These are phyloP conservation scores for Caligus rogercresseyi DNA, from an alignment of 1,140 invertebrate genomes.

Conservation along the genomic window DNA sequence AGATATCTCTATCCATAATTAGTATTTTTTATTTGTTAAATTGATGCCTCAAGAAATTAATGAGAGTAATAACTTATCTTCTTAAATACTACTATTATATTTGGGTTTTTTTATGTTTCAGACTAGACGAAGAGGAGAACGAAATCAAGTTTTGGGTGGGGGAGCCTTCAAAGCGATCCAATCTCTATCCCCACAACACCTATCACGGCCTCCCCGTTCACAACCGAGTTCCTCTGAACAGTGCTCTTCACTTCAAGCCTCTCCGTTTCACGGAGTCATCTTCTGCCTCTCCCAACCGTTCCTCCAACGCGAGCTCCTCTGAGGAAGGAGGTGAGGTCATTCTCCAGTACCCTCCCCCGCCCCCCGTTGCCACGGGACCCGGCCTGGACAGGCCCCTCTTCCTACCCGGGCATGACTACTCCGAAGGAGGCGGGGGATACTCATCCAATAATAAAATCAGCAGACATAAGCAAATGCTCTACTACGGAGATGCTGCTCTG, in stretches of 20 bases:
- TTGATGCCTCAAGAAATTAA: too few species aligned
- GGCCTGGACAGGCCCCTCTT: slow-evolving; percentile 12
- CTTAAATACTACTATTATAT: too few species aligned
- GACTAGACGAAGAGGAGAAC: slow-evolving; percentile 27
- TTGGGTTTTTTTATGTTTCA: too few species aligned
- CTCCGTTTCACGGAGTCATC: slow-evolving; percentile 51
- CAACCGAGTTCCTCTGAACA: slow-evolving; percentile 45
- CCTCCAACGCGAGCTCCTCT: slow-evolving; percentile 19
- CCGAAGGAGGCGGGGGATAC: background rate
- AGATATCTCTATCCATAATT: too few species aligned
- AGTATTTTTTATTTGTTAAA: too few species aligned
- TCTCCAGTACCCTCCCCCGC: slow-evolving; percentile 7
- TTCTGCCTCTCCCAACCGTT: slow-evolving; percentile 29
- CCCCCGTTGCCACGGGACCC: slow-evolving; percentile 12
- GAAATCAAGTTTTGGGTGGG: slow-evolving; percentile 29
- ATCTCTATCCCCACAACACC: slow-evolving; percentile 57
- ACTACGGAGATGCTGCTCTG: background rate
- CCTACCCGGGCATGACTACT: slow-evolving; percentile 6
- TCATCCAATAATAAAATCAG: background rate
- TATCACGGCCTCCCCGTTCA: slow-evolving; percentile 69
- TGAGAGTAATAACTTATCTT: too few species aligned
- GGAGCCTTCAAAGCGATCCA: slow-evolving; percentile 17
- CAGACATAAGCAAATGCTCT: background rate
- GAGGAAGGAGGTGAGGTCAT: slow-evolving; percentile 17
- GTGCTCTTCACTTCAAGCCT: slow-evolving; percentile 34